Evolutionary conservation across 2,797 vertebrate species (phyloP).

Genomic region (Danio kyathit): DNA sequence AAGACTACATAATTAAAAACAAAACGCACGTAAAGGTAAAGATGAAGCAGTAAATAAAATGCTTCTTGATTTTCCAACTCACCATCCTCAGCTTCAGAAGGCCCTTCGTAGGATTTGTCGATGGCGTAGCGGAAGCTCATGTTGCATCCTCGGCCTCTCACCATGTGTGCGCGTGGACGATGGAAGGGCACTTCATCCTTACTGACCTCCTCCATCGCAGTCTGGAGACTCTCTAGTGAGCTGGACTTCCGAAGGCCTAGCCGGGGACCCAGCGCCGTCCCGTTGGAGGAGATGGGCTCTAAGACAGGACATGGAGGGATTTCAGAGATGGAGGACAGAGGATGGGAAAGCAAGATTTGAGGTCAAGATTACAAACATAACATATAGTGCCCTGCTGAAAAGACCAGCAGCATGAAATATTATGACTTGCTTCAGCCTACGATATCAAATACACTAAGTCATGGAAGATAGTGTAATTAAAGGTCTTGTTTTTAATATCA

Average conservation of each 20-base stretch:
- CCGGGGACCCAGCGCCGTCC: slow-evolving; percentile 87
- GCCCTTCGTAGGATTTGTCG: slow-evolving; percentile 95
- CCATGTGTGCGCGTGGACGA: slow-evolving; percentile 86
- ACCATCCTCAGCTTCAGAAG: slow-evolving; percentile 89
- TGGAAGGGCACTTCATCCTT: slow-evolving; percentile 89
- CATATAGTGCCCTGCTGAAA: neutral
- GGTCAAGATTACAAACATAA: neutral
- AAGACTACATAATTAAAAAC: too few relatives aligned
- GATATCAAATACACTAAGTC: too few relatives aligned
- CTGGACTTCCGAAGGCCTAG: slow-evolving; percentile 94
- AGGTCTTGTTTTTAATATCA: too few relatives aligned
- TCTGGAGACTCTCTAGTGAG: slow-evolving; percentile 96
- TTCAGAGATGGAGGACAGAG: slow-evolving; percentile 7
- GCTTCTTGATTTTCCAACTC: slow-evolving; percentile 21
- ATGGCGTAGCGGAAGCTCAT: slow-evolving; percentile 95
- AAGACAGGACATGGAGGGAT: slow-evolving; percentile 19
- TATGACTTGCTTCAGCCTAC: too few relatives aligned
- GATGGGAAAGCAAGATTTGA: neutral
- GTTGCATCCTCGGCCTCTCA: slow-evolving; percentile 90
- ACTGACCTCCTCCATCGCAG: slow-evolving; percentile 88
- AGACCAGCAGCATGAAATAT: neutral
- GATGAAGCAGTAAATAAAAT: neutral
- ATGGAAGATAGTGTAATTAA: too few relatives aligned
- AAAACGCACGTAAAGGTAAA: neutral
- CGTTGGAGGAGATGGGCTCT: slow-evolving; percentile 59